Evolutionary conservation across 2,888 invertebrate species (phyloP).

Genomic region (Schizotus pectinicornis): DNA sequence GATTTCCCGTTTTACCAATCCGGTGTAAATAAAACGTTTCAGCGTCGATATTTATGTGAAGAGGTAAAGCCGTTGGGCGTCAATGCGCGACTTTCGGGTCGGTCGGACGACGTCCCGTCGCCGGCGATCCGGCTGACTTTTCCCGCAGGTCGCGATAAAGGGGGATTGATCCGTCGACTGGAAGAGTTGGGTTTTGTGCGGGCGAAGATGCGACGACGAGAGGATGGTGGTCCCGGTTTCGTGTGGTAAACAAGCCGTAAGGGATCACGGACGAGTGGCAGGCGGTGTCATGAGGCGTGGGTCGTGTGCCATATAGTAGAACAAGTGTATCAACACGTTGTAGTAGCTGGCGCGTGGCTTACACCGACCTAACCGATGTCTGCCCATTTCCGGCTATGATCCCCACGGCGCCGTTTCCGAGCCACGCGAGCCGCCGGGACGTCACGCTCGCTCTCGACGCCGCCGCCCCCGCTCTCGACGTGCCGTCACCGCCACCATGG

Average conservation of each 20-base stretch:
- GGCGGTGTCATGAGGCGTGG: constrained; percentile 37
- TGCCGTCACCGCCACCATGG: constrained; percentile 31
- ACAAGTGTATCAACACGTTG: constrained; percentile 36
- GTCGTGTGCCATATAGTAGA: constrained; percentile 33
- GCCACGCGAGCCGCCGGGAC: constrained; percentile 45
- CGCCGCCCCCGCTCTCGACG: constrained; percentile 41
- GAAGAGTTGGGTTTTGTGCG: neutral
- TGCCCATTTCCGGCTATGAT: constrained; percentile 53
- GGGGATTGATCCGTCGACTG: neutral
- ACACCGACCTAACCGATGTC: constrained; percentile 54
- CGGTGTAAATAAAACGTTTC: too few species aligned
- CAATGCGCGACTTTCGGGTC: too few species aligned
- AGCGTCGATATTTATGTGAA: too few species aligned
- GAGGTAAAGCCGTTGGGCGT: too few species aligned
- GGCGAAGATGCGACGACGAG: neutral
- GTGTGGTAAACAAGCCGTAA: constrained; percentile 50
- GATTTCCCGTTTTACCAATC: too few species aligned
- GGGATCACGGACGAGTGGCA: constrained; percentile 47
- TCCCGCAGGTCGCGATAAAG: neutral
- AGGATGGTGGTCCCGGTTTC: too few species aligned
- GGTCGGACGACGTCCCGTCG: too few species aligned
- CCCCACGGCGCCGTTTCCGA: constrained; percentile 51
- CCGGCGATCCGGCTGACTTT: too few species aligned
- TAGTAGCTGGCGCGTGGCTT: constrained; percentile 51
- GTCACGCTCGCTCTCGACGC: constrained; percentile 16